A percentile compares a stretch with the other conserved stretches of the same genome.
Conservation (phyloP, 2,888 invertebrate species). For the Chouioia cunea region DNA sequence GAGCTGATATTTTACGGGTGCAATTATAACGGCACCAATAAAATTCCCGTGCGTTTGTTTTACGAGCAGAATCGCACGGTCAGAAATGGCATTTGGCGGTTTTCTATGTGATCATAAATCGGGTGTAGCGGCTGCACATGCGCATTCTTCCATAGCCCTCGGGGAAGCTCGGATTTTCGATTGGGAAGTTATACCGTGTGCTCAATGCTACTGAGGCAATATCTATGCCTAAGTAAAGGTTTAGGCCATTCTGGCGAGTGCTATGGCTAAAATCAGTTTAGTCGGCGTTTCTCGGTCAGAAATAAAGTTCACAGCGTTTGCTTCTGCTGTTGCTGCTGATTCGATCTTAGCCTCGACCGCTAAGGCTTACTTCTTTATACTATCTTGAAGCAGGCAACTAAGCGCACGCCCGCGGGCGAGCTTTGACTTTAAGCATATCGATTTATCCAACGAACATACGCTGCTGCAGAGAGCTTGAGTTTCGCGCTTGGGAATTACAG, state of each 20-base stretch:
- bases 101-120: constrained; percentile 26
- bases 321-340: constrained; percentile 15
- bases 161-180: constrained; percentile 25
- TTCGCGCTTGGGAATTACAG: background rate
- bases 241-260: constrained; percentile 1
- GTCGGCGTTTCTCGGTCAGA: constrained; percentile 8
- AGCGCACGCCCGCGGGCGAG: too few relatives aligned
- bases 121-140: background rate
- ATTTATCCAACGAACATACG: constrained; percentile 6
- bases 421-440: constrained; percentile 5
- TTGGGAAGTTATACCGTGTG: constrained; percentile 33
- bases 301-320: constrained; percentile 16
- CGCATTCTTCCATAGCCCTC: background rate
- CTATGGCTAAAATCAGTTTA: constrained; percentile 23
- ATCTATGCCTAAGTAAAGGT: background rate
- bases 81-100: background rate
- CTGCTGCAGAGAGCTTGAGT: background rate
- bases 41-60: constrained; percentile 18
- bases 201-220: background rate
- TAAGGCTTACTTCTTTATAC: constrained; percentile 8
- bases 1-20: constrained; percentile 7
- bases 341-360: constrained; percentile 16
- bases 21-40: constrained; percentile 24
- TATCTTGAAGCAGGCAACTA: too few relatives aligned
- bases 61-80: constrained; percentile 13